Evolutionary conservation across 2,113 vertebrate species (phyloP).

Genomic region (Nettapus auritus): DNA sequence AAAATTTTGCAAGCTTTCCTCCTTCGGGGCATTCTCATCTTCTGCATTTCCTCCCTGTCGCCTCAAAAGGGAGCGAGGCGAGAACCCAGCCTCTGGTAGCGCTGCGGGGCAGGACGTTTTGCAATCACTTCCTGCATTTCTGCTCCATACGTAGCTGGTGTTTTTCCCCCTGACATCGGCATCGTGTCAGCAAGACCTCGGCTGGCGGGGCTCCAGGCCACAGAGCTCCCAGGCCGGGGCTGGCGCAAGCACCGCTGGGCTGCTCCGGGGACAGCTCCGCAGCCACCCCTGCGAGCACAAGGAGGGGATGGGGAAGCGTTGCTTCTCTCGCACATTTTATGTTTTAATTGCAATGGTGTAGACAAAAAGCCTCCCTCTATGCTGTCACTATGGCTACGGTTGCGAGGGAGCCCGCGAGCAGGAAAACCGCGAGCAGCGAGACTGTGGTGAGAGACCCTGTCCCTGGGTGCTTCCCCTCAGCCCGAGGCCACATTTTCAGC

Average conservation of each 20-base stretch:
- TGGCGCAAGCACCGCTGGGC: background rate
- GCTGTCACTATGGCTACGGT: constrained; percentile 7
- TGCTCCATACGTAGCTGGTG: background rate
- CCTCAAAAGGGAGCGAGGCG: background rate
- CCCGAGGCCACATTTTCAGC: background rate
- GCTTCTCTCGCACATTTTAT: background rate
- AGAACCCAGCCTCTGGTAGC: background rate
- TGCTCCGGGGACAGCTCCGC: background rate
- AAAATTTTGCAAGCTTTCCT: background rate
- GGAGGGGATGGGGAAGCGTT: background rate
- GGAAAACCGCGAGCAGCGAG: background rate
- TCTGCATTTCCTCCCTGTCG: background rate
- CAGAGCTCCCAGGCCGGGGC: background rate
- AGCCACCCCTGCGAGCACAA: background rate
- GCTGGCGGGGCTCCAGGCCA: background rate
- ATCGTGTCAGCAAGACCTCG: background rate
- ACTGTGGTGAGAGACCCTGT: background rate
- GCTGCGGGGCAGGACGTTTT: background rate
- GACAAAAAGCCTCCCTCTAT: background rate
- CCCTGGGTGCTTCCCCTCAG: background rate
- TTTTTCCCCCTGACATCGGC: background rate
- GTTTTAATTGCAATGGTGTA: constrained; percentile 16
- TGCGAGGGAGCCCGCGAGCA: background rate
- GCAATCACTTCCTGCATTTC: background rate
- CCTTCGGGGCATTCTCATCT: background rate